Percentiles rank a stretch among this genome's conserved stretches.
These are phyloP conservation scores for Brachymystax lenok DNA, from an alignment of 2,797 vertebrate species.

Conservation along the genomic window DNA sequence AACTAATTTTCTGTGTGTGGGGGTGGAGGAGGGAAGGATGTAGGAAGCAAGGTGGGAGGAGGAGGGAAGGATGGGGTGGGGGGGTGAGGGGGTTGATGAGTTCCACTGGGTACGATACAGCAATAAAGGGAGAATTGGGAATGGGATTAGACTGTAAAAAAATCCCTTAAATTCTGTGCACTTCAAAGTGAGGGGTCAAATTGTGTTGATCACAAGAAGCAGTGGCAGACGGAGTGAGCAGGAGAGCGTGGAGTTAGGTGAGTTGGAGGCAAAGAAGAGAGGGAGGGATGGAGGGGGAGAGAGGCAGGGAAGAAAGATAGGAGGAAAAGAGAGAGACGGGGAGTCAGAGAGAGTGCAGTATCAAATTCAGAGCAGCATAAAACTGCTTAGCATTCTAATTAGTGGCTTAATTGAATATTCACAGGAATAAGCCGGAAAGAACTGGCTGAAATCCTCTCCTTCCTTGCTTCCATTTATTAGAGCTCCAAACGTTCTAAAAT, in stretches of 20 bases:
- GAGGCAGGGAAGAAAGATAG: conserved; percentile 8
- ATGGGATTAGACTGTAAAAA: conserved; percentile 72
- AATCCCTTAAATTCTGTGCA: conserved; percentile 74
- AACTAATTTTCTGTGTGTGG: conserved; percentile 64
- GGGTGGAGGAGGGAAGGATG: conserved; percentile 49
- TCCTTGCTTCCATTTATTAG: conserved; percentile 58
- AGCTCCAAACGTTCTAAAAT: conserved; percentile 65
- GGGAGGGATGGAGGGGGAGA: too few relatives aligned
- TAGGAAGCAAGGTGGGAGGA: too few relatives aligned
- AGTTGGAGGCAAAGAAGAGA: too few relatives aligned
- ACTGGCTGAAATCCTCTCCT: conserved; percentile 59
- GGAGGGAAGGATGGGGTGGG: conserved; percentile 23
- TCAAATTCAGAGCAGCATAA: conserved; percentile 67
- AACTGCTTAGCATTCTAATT: conserved; percentile 75
- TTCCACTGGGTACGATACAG: conserved; percentile 75
- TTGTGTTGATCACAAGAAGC: conserved; percentile 74
- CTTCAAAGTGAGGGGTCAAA: conserved; percentile 76
- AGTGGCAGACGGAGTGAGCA: conserved; percentile 54
- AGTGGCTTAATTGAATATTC: conserved; percentile 44
- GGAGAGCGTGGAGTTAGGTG: conserved; percentile 42
- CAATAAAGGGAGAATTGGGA: conserved; percentile 73
- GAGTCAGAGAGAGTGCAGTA: conserved; percentile 33
- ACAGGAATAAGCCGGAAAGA: conserved; percentile 51
- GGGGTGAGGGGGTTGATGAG: conserved; percentile 47
- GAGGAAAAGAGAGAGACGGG: not conserved